Evolutionary conservation across 1,140 invertebrate genomes (phyloP).

Genomic region (Parasteatoda tepidariorum): DNA sequence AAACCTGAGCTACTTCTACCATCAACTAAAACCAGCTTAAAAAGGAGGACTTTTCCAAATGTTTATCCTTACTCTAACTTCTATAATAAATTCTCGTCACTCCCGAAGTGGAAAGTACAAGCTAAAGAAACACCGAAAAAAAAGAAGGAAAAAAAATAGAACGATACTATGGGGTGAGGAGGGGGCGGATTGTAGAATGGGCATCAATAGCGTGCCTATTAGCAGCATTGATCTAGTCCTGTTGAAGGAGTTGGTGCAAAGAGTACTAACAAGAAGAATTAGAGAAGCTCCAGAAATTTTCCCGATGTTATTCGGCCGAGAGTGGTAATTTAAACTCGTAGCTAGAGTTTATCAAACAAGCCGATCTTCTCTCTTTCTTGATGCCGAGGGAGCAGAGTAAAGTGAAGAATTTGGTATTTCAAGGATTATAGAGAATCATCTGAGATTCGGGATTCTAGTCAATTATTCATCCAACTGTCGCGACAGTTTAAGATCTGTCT

Average conservation of each 20-base stretch:
- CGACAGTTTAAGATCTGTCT: too few relatives aligned
- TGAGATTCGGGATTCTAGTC: not conserved
- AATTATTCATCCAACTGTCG: too few relatives aligned
- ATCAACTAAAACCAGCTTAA: conserved; percentile 51
- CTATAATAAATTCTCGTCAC: conserved; percentile 56
- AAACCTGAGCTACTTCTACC: conserved; percentile 44
- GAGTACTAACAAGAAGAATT: conserved; percentile 54
- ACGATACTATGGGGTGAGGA: not conserved
- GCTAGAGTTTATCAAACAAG: conserved; percentile 48
- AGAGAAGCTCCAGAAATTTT: conserved; percentile 40
- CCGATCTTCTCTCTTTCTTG: not conserved
- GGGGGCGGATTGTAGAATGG: conserved; percentile 22
- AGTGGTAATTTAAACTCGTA: conserved; percentile 54
- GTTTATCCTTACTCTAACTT: conserved; percentile 54
- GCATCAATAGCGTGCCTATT: conserved; percentile 54
- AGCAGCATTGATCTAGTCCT: conserved; percentile 44
- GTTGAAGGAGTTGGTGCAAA: not conserved
- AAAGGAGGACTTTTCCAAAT: conserved; percentile 40
- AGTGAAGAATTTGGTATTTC: not conserved
- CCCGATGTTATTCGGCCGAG: conserved; percentile 34
- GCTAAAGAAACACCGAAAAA: not conserved
- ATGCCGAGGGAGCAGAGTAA: not conserved
- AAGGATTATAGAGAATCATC: not conserved
- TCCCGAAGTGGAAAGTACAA: conserved; percentile 15
- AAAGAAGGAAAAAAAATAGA: conserved; percentile 14